Evolutionary conservation across 1,140 invertebrate genomes (phyloP).

Genomic region (Cherax quadricarinatus): DNA sequence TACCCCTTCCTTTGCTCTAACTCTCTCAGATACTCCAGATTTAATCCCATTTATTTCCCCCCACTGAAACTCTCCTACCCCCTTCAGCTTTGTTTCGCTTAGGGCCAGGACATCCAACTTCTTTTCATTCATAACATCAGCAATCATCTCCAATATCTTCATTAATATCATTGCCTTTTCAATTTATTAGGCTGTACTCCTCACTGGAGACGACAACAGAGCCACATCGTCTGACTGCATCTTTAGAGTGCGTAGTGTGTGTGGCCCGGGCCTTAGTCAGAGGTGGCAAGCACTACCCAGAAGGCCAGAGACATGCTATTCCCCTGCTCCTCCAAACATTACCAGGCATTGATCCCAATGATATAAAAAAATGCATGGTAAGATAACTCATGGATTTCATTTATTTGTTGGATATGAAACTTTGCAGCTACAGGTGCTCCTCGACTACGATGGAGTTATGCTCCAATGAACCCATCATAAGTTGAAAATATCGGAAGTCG

Average conservation of each 20-base stretch:
- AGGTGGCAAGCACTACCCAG: conserved; percentile 83
- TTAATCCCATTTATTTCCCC: too few species aligned
- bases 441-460: too few species aligned
- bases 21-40: too few species aligned
- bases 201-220: conserved; percentile 91
- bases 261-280: conserved; percentile 84
- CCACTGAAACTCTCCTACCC: too few species aligned
- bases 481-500: too few species aligned
- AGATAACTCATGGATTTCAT: conserved; percentile 71
- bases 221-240: conserved; percentile 88
- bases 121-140: too few species aligned
- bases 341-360: conserved; percentile 94
- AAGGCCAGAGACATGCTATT: conserved; percentile 88
- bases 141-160: background rate
- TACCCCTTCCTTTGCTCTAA: too few species aligned
- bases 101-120: too few species aligned
- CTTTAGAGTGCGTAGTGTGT: conserved; percentile 86
- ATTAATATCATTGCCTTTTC: conserved; percentile 66
- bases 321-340: conserved; percentile 87
- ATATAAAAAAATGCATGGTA: conserved; percentile 88
- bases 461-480: too few species aligned
- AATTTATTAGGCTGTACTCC: conserved; percentile 80
- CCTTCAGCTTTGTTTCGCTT: too few species aligned
- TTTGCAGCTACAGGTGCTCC: background rate
- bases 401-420: background rate